Evolutionary conservation across 1,140 invertebrate genomes (phyloP).

Genomic region (Drosophila pachea): DNA sequence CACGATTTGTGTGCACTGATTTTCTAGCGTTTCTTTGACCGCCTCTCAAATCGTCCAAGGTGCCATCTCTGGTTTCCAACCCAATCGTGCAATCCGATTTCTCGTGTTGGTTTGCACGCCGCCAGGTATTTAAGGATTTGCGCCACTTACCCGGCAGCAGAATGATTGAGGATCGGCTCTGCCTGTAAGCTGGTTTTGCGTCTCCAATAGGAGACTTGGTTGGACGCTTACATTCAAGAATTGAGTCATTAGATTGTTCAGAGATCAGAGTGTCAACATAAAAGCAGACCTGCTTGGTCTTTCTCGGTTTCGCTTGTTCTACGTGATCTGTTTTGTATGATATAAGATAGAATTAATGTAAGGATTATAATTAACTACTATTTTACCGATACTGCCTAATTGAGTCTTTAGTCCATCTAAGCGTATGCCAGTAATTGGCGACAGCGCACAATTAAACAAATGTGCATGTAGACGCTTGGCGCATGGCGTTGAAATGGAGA

Average conservation of each 20-base stretch:
- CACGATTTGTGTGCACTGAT: slow-evolving; percentile 30
- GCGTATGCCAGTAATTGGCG: slow-evolving; percentile 50
- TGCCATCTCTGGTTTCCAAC: not conserved
- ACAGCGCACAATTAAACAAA: slow-evolving; percentile 62
- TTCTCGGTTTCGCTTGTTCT: slow-evolving; percentile 3
- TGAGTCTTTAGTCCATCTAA: slow-evolving; percentile 28
- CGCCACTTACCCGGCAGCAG: slow-evolving; percentile 73
- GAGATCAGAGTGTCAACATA: not conserved
- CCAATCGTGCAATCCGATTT: not conserved
- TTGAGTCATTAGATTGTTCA: not conserved
- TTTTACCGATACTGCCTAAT: no score
- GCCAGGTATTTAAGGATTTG: slow-evolving; percentile 58
- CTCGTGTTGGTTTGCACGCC: slow-evolving; percentile 26
- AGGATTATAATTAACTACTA: no score
- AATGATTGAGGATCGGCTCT: slow-evolving; percentile 15
- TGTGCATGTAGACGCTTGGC: slow-evolving; percentile 16
- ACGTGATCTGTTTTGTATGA: not conserved
- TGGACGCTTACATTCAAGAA: not conserved
- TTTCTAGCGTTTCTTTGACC: slow-evolving; percentile 24
- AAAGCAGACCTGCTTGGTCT: slow-evolving; percentile 21
- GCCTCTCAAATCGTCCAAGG: not conserved
- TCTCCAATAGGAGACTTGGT: not conserved
- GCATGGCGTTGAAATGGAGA: slow-evolving; percentile 61
- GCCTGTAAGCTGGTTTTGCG: not conserved
- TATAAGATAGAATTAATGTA: no score